Conservation (phyloP, 2,888 invertebrate genomes). For the Tinea semifulvella region DNA sequence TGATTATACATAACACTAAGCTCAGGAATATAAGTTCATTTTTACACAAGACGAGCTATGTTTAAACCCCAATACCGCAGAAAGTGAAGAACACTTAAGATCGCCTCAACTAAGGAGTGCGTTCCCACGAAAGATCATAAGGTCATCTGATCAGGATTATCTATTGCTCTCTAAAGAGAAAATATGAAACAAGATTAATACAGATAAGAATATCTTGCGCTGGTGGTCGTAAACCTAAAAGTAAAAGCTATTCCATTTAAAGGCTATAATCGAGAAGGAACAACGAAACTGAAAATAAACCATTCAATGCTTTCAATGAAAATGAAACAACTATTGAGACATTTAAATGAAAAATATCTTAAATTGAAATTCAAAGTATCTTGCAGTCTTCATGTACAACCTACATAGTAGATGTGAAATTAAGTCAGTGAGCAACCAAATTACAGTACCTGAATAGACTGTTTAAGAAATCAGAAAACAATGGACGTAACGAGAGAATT, state of each 20-base stretch:
- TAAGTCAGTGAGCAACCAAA: conserved; percentile 26
- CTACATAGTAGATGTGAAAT: conserved; percentile 24
- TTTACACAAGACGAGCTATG: not conserved
- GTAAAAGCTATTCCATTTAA: conserved; percentile 10
- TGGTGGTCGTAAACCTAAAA: conserved; percentile 15
- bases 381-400: conserved; percentile 12
- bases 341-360: conserved; percentile 12
- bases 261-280: conserved; percentile 1
- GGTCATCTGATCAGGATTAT: conserved; percentile 45
- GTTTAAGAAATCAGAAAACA: conserved; percentile 26
- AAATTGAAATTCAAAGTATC: conserved; percentile 13
- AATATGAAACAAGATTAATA: conserved; percentile 28
- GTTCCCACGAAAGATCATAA: conserved; percentile 11
- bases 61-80: conserved; percentile 1
- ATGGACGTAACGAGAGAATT: too few species aligned
- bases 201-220: conserved; percentile 16
- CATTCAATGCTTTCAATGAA: not conserved
- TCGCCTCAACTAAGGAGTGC: conserved; percentile 2
- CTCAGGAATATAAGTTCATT: too few species aligned
- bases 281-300: conserved; percentile 6
- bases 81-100: conserved; percentile 12
- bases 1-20: too few species aligned
- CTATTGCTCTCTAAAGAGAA: conserved; percentile 43
- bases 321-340: conserved; percentile 10
- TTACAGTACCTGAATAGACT: conserved; percentile 17